Evolutionary conservation across 1,140 invertebrate species (phyloP).

Genomic region (Parapsyche elsis): DNA sequence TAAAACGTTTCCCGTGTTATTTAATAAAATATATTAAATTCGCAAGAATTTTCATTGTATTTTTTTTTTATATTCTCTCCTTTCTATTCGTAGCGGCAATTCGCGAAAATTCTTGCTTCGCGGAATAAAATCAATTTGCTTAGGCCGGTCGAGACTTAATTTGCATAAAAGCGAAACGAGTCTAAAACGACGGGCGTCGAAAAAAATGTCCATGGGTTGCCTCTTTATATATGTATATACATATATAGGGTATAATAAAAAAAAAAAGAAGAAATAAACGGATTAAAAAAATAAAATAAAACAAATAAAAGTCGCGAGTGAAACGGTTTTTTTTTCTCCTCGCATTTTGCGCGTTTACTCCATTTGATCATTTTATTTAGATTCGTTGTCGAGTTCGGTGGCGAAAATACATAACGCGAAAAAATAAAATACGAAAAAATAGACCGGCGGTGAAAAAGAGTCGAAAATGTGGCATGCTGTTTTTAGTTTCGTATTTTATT

Average conservation of each 20-base stretch:
- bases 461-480: too few relatives aligned
- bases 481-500: too few relatives aligned
- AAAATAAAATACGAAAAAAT: too few relatives aligned
- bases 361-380: neutral
- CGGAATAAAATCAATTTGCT: constrained; percentile 41
- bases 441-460: too few relatives aligned
- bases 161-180: constrained; percentile 31
- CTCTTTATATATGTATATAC: neutral
- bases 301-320: neutral
- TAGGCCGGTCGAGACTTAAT: constrained; percentile 28
- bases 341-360: neutral
- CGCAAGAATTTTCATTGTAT: neutral
- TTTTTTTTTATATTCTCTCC: neutral
- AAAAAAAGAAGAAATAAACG: too few relatives aligned
- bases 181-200: neutral
- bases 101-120: constrained; percentile 5
- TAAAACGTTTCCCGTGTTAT: constrained; percentile 39
- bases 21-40: neutral
- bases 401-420: too few relatives aligned
- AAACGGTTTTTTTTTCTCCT: neutral
- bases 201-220: neutral
- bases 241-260: too few relatives aligned
- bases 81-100: neutral
- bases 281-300: neutral
- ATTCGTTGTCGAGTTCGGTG: neutral